These are phyloP conservation scores for Anableps anableps DNA, from an alignment of 2,797 vertebrate species.

Conservation along the genomic window DNA sequence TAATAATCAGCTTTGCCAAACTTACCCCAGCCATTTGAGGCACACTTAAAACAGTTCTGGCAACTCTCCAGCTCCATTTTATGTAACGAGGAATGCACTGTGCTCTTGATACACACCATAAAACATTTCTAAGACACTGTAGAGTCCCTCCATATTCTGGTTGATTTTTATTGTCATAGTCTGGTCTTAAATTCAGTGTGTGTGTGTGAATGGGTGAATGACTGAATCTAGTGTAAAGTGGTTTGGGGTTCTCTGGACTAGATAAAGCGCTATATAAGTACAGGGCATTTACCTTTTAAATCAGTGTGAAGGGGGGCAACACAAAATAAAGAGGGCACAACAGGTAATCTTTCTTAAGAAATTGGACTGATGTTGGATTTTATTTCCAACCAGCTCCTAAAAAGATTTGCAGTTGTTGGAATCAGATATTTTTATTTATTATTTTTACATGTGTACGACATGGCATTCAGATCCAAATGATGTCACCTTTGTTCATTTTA, in stretches of 20 bases:
- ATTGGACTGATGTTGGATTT: slow-evolving; percentile 19
- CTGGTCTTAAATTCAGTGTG: too few relatives aligned
- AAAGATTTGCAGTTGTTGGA: slow-evolving; percentile 24
- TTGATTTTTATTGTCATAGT: not conserved
- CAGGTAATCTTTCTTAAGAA: slow-evolving; percentile 14
- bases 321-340: not conserved
- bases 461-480: slow-evolving; percentile 22
- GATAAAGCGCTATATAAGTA: too few relatives aligned
- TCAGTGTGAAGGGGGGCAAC: not conserved
- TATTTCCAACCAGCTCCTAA: slow-evolving; percentile 15
- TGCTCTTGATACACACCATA: too few relatives aligned
- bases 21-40: not conserved
- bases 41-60: not conserved
- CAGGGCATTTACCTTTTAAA: too few relatives aligned
- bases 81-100: not conserved
- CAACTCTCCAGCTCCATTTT: not conserved
- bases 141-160: not conserved
- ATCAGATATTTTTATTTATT: slow-evolving; percentile 38
- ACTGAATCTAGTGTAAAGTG: too few relatives aligned
- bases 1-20: not conserved
- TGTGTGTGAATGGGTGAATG: too few relatives aligned
- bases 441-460: slow-evolving; percentile 28
- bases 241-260: too few relatives aligned
- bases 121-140: not conserved
- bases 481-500: slow-evolving; percentile 27